Evolutionary conservation across 2,113 vertebrate genomes (phyloP).

Genomic region (Illadopsis cleaveri): DNA sequence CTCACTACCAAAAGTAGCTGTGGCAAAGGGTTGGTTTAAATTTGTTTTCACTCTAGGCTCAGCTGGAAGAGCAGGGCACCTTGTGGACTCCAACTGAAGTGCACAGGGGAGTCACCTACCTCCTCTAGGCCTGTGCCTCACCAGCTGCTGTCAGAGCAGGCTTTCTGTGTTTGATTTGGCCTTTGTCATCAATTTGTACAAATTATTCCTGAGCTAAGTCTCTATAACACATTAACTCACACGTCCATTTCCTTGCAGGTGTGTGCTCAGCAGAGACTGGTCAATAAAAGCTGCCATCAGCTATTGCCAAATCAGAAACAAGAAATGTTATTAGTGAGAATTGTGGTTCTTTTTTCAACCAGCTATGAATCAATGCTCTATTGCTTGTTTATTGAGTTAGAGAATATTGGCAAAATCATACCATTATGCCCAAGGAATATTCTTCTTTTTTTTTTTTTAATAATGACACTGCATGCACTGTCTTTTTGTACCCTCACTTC

Average conservation of each 20-base stretch:
- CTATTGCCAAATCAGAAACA: not conserved
- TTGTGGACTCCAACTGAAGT: not conserved
- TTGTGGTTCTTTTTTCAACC: not conserved
- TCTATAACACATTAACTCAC: not conserved
- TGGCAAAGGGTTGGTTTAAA: not conserved
- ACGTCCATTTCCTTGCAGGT: slow-evolving; percentile 17
- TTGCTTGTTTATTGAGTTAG: slow-evolving; percentile 20
- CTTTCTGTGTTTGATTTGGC: not conserved
- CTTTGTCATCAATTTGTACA: not conserved
- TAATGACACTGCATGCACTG: not conserved
- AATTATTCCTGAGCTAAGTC: not conserved
- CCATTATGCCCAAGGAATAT: not conserved
- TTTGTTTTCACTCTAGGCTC: not conserved
- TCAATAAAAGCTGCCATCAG: slow-evolving; percentile 15
- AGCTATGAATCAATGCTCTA: not conserved
- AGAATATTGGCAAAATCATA: not conserved
- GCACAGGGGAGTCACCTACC: not conserved
- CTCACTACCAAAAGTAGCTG: not conserved
- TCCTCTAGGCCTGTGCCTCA: not conserved
- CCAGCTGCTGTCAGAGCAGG: not conserved
- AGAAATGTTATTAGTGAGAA: slow-evolving; percentile 34
- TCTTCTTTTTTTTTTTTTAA: not conserved
- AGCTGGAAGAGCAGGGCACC: not conserved
- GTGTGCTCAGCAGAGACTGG: not conserved
- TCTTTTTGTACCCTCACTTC: not conserved